Conservation (phyloP, 2,797 vertebrate species). For the Chanos chanos region DNA sequence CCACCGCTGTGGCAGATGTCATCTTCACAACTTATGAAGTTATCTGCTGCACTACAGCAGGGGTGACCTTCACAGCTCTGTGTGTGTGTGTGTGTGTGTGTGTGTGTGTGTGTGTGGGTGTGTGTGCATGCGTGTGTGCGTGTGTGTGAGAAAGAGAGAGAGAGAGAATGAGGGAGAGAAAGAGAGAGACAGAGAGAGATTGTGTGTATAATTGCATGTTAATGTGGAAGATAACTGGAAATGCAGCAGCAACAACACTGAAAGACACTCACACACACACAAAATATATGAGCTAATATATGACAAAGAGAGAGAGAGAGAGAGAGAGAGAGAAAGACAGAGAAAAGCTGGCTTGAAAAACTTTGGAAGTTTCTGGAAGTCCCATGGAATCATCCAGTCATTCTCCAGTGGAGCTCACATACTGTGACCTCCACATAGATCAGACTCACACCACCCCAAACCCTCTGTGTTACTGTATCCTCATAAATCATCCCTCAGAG, state of each 20-base stretch:
- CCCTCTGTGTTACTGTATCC: constrained; percentile 54
- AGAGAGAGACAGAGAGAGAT: too few species aligned
- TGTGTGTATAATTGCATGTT: constrained; percentile 16
- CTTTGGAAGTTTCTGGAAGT: too few species aligned
- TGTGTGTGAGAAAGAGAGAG: neutral
- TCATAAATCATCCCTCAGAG: constrained; percentile 66
- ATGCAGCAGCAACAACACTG: too few species aligned
- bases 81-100: neutral
- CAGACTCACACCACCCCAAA: constrained; percentile 54
- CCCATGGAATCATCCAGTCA: too few species aligned
- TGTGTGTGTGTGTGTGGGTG: neutral
- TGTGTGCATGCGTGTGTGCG: neutral
- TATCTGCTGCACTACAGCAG: constrained; percentile 31
- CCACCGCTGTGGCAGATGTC: constrained; percentile 43
- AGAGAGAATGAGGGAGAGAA: neutral
- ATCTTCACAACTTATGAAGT: constrained; percentile 45
- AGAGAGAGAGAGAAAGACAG: too few species aligned
- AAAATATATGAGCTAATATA: neutral
- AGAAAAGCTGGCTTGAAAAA: too few species aligned
- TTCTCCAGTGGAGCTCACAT: too few species aligned
- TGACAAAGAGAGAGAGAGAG: neutral
- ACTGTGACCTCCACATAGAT: constrained; percentile 59
- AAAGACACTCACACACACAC: neutral
- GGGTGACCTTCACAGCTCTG: constrained; percentile 49
- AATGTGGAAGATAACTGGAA: too few species aligned